Evolutionary conservation across 2,797 vertebrate genomes (phyloP).

Genomic region (Holocentrus rufus): DNA sequence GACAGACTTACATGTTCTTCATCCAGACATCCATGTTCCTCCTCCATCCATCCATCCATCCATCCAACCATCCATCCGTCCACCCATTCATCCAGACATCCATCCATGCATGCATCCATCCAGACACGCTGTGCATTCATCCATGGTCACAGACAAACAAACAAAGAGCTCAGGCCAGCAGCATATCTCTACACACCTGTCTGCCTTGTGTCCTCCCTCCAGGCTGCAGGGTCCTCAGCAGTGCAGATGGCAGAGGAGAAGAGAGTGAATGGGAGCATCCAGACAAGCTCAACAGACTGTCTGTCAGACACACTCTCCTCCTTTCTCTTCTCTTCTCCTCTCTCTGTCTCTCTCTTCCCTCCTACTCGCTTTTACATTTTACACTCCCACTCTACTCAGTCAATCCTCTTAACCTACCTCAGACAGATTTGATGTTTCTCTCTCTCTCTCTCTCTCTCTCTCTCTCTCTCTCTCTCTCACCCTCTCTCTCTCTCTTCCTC

Average conservation of each 20-base stretch:
- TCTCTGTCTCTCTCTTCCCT: slow-evolving; percentile 62
- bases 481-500: no score
- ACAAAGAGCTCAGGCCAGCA: slow-evolving; percentile 2
- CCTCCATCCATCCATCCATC: neutral
- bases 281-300: slow-evolving; percentile 72
- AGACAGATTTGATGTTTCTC: slow-evolving; percentile 65
- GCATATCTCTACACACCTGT: slow-evolving; percentile 57
- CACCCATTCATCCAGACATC: neutral
- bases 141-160: slow-evolving; percentile 26
- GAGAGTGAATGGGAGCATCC: slow-evolving; percentile 65
- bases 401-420: slow-evolving; percentile 76
- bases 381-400: slow-evolving; percentile 77
- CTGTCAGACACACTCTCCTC: slow-evolving; percentile 71
- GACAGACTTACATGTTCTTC: slow-evolving; percentile 19
- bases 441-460: slow-evolving; percentile 18
- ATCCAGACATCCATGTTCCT: neutral
- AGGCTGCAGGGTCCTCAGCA: slow-evolving; percentile 57
- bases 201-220: slow-evolving; percentile 53
- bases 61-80: neutral
- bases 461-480: slow-evolving; percentile 43
- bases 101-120: slow-evolving; percentile 34
- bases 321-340: slow-evolving; percentile 64
- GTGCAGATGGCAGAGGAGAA: slow-evolving; percentile 40
- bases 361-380: slow-evolving; percentile 75
- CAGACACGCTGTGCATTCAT: slow-evolving; percentile 35